Evolutionary conservation across 2,113 vertebrate species (phyloP).

Genomic region (Cephalopholis sonnerati): DNA sequence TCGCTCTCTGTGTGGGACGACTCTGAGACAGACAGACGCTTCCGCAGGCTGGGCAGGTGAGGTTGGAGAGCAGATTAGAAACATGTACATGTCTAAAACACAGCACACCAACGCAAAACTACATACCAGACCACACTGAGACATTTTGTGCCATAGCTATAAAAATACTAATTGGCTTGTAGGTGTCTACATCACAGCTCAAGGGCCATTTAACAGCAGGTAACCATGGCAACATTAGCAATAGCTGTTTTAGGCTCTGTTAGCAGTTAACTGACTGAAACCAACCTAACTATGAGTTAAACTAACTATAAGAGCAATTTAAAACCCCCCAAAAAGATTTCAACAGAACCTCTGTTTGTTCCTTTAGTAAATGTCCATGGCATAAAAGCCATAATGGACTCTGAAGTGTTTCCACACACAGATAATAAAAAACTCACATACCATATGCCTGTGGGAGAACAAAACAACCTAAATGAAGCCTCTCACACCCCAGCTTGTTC

Average conservation of each 20-base stretch:
- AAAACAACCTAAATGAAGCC: not conserved
- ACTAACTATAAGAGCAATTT: not conserved
- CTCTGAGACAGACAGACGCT: constrained; percentile 94
- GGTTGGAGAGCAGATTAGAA: not conserved
- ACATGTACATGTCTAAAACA: not conserved
- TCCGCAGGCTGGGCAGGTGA: constrained; percentile 86
- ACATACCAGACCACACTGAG: not conserved
- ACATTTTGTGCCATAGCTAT: not conserved
- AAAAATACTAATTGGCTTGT: not conserved
- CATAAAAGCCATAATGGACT: not conserved
- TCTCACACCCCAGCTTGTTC: not conserved
- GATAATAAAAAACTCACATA: too few relatives aligned
- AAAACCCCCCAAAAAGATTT: too few relatives aligned
- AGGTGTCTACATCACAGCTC: too few relatives aligned
- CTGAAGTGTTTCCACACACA: not conserved
- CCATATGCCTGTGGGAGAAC: too few relatives aligned
- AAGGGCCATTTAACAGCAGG: too few relatives aligned
- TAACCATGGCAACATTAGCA: too few relatives aligned
- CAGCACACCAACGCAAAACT: not conserved
- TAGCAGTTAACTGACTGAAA: not conserved
- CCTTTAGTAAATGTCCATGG: not conserved
- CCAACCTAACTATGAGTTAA: not conserved
- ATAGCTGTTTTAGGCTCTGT: too few relatives aligned
- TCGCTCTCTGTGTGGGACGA: constrained; percentile 98
- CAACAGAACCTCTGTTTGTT: not conserved